Conservation (phyloP, 37 sponge, comb jelly and placozoan genomes). For the Mnemiopsis leidyi region DNA sequence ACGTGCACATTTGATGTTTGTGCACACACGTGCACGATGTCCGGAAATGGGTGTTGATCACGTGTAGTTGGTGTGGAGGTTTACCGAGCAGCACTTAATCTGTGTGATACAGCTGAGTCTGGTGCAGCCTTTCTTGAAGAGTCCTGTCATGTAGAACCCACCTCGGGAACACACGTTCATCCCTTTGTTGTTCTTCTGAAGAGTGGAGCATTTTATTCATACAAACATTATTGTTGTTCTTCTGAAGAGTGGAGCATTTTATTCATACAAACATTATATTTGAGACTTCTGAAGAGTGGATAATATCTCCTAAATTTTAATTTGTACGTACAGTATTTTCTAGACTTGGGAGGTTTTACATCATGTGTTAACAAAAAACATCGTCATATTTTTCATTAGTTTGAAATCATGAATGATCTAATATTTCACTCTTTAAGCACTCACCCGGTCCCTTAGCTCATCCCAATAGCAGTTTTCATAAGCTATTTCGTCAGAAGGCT, state of each 20-base stretch:
- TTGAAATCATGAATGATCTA: no score
- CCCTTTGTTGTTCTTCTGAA: conserved; percentile 11
- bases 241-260: no score
- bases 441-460: conserved; percentile 1
- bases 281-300: no score
- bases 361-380: no score
- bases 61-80: conserved; percentile 58
- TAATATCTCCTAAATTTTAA: no score
- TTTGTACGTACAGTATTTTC: no score
- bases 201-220: not conserved
- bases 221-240: not conserved
- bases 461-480: conserved; percentile 62
- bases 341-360: no score
- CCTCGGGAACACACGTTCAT: conserved; percentile 46
- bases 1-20: no score
- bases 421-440: no score
- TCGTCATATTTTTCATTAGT: no score
- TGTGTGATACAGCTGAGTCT: conserved; percentile 32
- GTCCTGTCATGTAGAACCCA: conserved; percentile 41
- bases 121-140: conserved; percentile 49
- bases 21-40: no score
- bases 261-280: not conserved
- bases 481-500: not conserved
- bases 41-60: no score
- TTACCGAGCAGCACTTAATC: conserved; percentile 62